A percentile compares a stretch with the other conserved stretches of the same genome.
Evolutionary conservation across 1,140 invertebrate genomes (phyloP).

Genomic region (silkworm (Bombyx mori)): DNA sequence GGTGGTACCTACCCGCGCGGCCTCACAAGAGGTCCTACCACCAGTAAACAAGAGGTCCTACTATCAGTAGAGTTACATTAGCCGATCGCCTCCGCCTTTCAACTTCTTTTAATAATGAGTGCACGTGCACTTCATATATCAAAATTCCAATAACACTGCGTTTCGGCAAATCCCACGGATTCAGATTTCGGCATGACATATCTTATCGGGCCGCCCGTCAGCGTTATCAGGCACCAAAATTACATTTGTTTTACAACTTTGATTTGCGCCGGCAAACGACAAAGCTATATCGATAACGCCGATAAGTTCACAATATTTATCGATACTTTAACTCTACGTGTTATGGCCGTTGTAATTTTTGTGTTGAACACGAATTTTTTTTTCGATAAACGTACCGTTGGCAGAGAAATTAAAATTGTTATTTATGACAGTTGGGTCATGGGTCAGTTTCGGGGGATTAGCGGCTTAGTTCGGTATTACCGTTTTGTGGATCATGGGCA

Average conservation of each 20-base stretch:
- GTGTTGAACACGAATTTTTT: constrained; percentile 55
- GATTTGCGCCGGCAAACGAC: constrained; percentile 59
- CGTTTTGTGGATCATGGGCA: too few relatives aligned
- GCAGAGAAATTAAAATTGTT: too few relatives aligned
- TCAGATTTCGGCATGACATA: constrained; percentile 62
- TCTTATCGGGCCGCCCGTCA: constrained; percentile 43
- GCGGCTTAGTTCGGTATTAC: too few relatives aligned
- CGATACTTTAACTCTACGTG: constrained; percentile 50
- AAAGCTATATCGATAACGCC: constrained; percentile 34
- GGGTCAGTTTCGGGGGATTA: too few relatives aligned
- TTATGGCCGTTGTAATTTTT: constrained; percentile 68
- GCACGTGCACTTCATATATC: neutral
- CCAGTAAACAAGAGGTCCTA: too few relatives aligned
- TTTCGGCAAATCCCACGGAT: constrained; percentile 57
- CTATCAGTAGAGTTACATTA: too few relatives aligned
- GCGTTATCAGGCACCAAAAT: constrained; percentile 54
- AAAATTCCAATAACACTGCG: constrained; percentile 44
- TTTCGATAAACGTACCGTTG: constrained; percentile 48
- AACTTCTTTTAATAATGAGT: too few relatives aligned
- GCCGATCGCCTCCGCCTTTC: too few relatives aligned
- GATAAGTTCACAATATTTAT: constrained; percentile 17
- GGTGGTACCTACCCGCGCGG: too few relatives aligned
- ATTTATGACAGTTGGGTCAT: too few relatives aligned
- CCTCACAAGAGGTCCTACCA: too few relatives aligned
- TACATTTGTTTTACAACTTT: constrained; percentile 67